These are phyloP conservation scores for Philereme transversata DNA, from an alignment of 2,888 invertebrate species.

Conservation along the genomic window DNA sequence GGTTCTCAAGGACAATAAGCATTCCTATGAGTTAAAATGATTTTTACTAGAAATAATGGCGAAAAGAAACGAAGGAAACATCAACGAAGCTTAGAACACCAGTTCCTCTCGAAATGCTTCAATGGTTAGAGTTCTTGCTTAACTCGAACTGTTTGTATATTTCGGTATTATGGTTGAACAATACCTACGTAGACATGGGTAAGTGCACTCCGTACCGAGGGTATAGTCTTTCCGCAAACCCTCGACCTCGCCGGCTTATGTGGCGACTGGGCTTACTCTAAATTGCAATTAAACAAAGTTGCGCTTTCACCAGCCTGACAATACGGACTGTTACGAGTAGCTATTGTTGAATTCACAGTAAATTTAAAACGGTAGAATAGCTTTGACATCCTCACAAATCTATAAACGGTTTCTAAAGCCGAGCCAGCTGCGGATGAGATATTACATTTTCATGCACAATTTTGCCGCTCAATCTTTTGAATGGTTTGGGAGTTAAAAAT, in stretches of 20 bases:
- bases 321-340: conserved; percentile 44
- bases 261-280: conserved; percentile 69
- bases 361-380: conserved; percentile 31
- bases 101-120: conserved; percentile 5
- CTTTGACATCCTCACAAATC: conserved; percentile 39
- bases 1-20: conserved; percentile 16
- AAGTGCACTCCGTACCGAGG: conserved; percentile 53
- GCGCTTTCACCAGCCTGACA: conserved; percentile 44
- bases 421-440: conserved; percentile 54
- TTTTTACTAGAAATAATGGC: conserved; percentile 20
- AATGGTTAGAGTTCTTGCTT: conserved; percentile 1
- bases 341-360: conserved; percentile 17
- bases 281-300: conserved; percentile 73
- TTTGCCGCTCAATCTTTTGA: conserved; percentile 47
- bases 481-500: conserved; percentile 40
- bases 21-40: conserved; percentile 20
- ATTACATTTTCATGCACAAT: conserved; percentile 54
- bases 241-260: conserved; percentile 69
- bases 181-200: conserved; percentile 55
- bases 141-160: neutral
- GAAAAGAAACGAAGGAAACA: conserved; percentile 4
- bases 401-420: conserved; percentile 44
- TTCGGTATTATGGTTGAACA: conserved; percentile 51
- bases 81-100: conserved; percentile 1
- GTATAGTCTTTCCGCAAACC: conserved; percentile 57